These are phyloP conservation scores for Callopanchax toddi DNA, from an alignment of 2,113 vertebrate genomes.

Conservation along the genomic window DNA sequence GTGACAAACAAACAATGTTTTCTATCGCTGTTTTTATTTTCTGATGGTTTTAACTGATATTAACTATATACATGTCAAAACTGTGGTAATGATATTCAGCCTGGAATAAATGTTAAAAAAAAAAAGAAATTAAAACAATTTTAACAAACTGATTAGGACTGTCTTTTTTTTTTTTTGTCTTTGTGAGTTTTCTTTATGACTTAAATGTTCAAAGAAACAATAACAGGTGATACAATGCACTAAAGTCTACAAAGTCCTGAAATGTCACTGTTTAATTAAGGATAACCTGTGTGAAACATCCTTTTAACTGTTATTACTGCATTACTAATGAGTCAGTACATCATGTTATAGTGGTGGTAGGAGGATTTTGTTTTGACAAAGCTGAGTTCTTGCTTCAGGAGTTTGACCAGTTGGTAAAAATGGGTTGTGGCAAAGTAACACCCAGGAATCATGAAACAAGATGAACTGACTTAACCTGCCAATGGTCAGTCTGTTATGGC, in stretches of 20 bases:
- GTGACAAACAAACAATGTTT: conserved; percentile 66
- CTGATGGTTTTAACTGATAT: conserved; percentile 84
- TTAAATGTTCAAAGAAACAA: background rate
- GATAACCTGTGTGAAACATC: background rate
- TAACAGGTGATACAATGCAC: background rate
- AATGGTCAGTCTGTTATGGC: too few relatives aligned
- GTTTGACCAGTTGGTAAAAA: too few relatives aligned
- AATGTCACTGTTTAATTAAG: background rate
- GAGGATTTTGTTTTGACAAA: too few relatives aligned
- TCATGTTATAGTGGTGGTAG: too few relatives aligned
- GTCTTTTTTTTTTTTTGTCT: background rate
- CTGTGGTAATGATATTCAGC: conserved; percentile 89
- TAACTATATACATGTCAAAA: conserved; percentile 90
- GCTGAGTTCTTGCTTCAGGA: too few relatives aligned
- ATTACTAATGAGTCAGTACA: too few relatives aligned
- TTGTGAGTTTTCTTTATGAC: background rate
- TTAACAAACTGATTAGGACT: conserved; percentile 59
- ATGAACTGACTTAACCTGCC: too few relatives aligned
- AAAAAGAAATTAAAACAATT: conserved; percentile 83
- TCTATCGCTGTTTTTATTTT: conserved; percentile 76
- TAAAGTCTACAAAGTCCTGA: background rate
- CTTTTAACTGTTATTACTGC: too few relatives aligned
- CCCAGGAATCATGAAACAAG: too few relatives aligned
- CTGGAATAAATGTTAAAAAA: conserved; percentile 93
- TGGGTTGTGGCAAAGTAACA: too few relatives aligned